These are phyloP conservation scores for Mythimna pallens DNA, from an alignment of 2,888 invertebrate genomes.

Conservation along the genomic window DNA sequence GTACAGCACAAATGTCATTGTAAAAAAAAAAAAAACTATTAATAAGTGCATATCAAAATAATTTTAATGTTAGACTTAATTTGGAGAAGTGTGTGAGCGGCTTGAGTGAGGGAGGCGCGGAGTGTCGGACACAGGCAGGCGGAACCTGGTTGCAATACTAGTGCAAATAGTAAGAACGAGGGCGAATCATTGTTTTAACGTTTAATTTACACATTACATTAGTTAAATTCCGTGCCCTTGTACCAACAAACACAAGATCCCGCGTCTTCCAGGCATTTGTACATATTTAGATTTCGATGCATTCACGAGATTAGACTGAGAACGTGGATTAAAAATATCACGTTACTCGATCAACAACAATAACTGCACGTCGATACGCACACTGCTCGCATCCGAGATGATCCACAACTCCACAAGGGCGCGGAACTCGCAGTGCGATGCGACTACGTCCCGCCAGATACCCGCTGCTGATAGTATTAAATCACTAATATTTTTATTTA, in stretches of 20 bases:
- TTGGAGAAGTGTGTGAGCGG: constrained; percentile 77
- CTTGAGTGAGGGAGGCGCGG: constrained; percentile 69
- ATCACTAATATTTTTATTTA: constrained; percentile 71
- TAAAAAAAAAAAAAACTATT: constrained; percentile 83
- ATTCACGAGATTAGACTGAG: constrained; percentile 60
- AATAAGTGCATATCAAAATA: constrained; percentile 89
- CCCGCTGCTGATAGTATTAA: constrained; percentile 73
- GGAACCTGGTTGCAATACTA: constrained; percentile 64
- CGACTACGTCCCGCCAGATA: constrained; percentile 73
- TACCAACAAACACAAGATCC: constrained; percentile 49
- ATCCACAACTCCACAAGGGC: constrained; percentile 52
- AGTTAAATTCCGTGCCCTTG: constrained; percentile 59
- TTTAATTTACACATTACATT: constrained; percentile 40
- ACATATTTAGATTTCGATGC: constrained; percentile 56
- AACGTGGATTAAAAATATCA: constrained; percentile 46
- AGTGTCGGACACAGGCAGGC: constrained; percentile 61
- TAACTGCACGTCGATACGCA: constrained; percentile 49
- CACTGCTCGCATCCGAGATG: constrained; percentile 17
- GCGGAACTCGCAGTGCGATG: constrained; percentile 52
- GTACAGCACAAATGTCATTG: constrained; percentile 89
- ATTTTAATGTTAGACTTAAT: constrained; percentile 87
- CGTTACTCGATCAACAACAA: constrained; percentile 50
- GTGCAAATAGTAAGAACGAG: constrained; percentile 37
- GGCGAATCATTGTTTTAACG: constrained; percentile 35
- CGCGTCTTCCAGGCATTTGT: constrained; percentile 60